Percentiles rank a stretch among this genome's conserved stretches.
Conservation (phyloP, 2,113 vertebrate species). For the Hydrochoerus hydrochaeris region DNA sequence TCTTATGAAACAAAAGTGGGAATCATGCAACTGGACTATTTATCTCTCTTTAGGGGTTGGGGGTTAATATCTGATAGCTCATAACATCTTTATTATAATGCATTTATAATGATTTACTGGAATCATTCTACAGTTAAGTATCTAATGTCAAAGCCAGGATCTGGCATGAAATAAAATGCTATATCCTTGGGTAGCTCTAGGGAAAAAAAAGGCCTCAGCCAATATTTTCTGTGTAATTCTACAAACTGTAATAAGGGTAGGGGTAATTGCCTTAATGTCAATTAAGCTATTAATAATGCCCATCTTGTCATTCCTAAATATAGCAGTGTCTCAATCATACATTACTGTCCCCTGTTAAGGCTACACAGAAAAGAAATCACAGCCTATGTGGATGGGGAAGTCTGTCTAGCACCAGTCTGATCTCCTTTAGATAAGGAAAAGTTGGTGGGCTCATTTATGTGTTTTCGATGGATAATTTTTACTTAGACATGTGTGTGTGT, state of each 20-base stretch:
- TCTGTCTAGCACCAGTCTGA: conserved; percentile 60
- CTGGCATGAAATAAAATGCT: conserved; percentile 87
- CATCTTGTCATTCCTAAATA: conserved; percentile 87
- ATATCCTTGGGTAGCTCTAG: conserved; percentile 87
- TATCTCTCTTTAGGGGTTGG: conserved; percentile 86
- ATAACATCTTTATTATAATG: conserved; percentile 91
- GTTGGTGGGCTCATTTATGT: conserved; percentile 32
- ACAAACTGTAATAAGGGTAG: conserved; percentile 87
- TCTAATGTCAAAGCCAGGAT: conserved; percentile 87
- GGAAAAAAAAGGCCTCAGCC: conserved; percentile 84
- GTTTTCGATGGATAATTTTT: conserved; percentile 52
- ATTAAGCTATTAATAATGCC: conserved; percentile 91
- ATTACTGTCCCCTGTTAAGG: conserved; percentile 81
- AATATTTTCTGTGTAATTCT: conserved; percentile 87
- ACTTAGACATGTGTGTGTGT: background rate
- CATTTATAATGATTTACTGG: conserved; percentile 92
- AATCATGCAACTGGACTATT: conserved; percentile 82
- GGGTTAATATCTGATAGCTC: conserved; percentile 89
- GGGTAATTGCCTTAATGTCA: conserved; percentile 90
- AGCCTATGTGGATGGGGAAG: conserved; percentile 74
- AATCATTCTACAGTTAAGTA: conserved; percentile 88
- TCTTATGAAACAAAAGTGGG: conserved; percentile 83
- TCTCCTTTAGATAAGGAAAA: conserved; percentile 17
- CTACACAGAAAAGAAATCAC: conserved; percentile 80
- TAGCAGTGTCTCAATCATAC: conserved; percentile 81